A percentile compares a stretch with the other conserved stretches of the same genome.
These are phyloP conservation scores for Ommatoiulus sabulosus DNA, from an alignment of 2,888 invertebrate species.

Conservation along the genomic window DNA sequence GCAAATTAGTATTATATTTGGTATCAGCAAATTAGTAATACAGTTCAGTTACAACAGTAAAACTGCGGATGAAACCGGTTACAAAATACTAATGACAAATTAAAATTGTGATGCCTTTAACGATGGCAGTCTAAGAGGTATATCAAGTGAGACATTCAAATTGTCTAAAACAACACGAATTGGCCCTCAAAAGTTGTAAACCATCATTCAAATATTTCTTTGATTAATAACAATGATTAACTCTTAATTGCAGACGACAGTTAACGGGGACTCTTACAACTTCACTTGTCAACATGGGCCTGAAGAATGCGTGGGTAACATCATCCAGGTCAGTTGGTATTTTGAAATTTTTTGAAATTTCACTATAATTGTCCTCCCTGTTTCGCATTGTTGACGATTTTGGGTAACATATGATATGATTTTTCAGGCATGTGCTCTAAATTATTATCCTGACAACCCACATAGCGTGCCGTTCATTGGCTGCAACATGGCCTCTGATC, in stretches of 20 bases:
- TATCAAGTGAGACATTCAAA: no score
- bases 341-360: background rate
- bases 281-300: conserved; percentile 80
- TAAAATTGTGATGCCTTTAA: no score
- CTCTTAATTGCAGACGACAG: background rate
- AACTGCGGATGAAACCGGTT: no score
- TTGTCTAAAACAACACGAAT: no score
- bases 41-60: no score
- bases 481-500: conserved; percentile 73
- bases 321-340: conserved; percentile 68
- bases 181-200: no score
- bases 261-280: conserved; percentile 62
- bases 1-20: no score
- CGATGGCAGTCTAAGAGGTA: no score
- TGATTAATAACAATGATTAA: no score
- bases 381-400: background rate
- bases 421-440: conserved; percentile 70
- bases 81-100: no score
- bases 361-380: background rate
- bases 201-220: no score
- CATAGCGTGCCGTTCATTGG: conserved; percentile 72
- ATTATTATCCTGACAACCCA: conserved; percentile 66
- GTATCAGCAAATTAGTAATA: no score
- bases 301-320: conserved; percentile 80
- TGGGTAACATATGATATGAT: background rate